These are phyloP conservation scores for Noctua fimbriata DNA, from an alignment of 2,888 invertebrate species.

Conservation along the genomic window DNA sequence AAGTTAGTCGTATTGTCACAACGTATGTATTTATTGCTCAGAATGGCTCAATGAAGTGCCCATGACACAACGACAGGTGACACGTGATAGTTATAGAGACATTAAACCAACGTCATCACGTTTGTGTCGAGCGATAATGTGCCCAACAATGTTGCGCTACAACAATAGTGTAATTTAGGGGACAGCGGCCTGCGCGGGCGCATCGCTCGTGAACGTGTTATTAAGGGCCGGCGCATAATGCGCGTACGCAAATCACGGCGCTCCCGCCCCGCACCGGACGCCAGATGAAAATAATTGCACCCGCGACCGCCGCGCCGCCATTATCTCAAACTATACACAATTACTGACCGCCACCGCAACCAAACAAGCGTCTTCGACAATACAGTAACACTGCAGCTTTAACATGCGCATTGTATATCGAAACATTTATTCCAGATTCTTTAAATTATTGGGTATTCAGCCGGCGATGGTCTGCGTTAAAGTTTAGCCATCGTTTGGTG, in stretches of 20 bases:
- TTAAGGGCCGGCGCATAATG: constrained; percentile 71
- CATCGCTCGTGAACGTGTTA: constrained; percentile 67
- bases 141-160: constrained; percentile 28
- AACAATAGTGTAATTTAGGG: constrained; percentile 71
- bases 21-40: neutral
- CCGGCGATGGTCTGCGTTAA: constrained; percentile 18
- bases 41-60: constrained; percentile 1
- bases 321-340: constrained; percentile 86
- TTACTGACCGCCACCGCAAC: constrained; percentile 78
- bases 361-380: constrained; percentile 25
- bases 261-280: constrained; percentile 68
- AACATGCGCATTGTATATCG: constrained; percentile 37
- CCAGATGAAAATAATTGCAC: constrained; percentile 85
- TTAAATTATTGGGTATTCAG: neutral
- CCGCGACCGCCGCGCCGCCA: constrained; percentile 77
- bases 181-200: constrained; percentile 63
- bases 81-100: constrained; percentile 31
- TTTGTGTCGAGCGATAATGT: constrained; percentile 31
- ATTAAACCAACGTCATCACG: constrained; percentile 28
- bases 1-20: neutral
- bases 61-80: neutral
- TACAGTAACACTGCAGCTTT: neutral
- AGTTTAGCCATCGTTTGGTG: constrained; percentile 37
- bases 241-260: constrained; percentile 84
- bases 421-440: neutral